A percentile compares a stretch with the other conserved stretches of the same genome.
phyloP scores from a whole-genome alignment of 2,888 invertebrate species.

The Eudasyphora cyanicolor region DNA sequence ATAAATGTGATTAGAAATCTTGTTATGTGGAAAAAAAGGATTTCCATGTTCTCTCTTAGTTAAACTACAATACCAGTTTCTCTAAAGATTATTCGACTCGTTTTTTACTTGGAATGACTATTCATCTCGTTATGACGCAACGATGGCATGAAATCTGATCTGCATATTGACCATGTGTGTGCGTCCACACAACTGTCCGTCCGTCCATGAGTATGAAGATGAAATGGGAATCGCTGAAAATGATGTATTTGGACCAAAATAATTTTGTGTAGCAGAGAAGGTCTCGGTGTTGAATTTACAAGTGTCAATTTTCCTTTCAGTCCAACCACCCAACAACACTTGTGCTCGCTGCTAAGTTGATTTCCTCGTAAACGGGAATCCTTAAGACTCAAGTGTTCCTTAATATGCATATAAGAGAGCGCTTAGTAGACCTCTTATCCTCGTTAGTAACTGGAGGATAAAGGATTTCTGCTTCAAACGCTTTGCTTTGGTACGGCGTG shows the following conservation, averaged over 20 bases:
- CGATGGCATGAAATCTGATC: neutral
- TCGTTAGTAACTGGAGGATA: slow-evolving; percentile 37
- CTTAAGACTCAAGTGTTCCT: slow-evolving; percentile 55
- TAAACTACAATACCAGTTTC: slow-evolving; percentile 21
- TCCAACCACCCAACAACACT: too few relatives aligned
- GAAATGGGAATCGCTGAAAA: slow-evolving; percentile 36
- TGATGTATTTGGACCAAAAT: slow-evolving; percentile 37
- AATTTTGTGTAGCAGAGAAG: slow-evolving; percentile 42
- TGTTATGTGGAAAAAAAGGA: slow-evolving; percentile 50
- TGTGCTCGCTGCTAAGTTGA: slow-evolving; percentile 45
- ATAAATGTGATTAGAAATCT: slow-evolving; percentile 54
- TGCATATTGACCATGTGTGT: slow-evolving; percentile 23
- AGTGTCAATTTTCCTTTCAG: slow-evolving; percentile 58
- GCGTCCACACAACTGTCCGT: too few relatives aligned
- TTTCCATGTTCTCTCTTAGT: slow-evolving; percentile 49
- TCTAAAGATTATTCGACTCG: neutral
- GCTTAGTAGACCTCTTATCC: slow-evolving; percentile 43
- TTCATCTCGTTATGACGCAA: neutral
- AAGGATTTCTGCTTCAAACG: slow-evolving; percentile 41
- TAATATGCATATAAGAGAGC: slow-evolving; percentile 56
- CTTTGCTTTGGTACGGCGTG: slow-evolving; percentile 40
- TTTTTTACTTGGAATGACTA: neutral
- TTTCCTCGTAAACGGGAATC: slow-evolving; percentile 53
- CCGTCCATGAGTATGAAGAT: neutral
- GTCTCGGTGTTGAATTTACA: slow-evolving; percentile 45